Evolutionary conservation across 2,113 vertebrate genomes (phyloP), one percentile per base, ranked within the genome.

Genomic region (Pteruthius melanotis): DNA sequence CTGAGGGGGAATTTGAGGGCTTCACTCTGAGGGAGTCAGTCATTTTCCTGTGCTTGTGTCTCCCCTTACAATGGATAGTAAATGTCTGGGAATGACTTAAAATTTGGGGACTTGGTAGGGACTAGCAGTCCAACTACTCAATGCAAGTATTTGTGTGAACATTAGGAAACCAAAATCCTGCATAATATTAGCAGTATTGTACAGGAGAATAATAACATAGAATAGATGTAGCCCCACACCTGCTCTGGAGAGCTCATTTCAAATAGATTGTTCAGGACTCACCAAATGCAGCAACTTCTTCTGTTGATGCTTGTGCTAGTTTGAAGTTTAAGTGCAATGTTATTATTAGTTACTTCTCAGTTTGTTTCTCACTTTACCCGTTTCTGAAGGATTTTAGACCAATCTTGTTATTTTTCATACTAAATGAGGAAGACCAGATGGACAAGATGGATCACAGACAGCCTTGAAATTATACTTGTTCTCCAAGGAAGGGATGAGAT

Each of bases 401-500:
- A 52, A 44, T 71, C 52, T 61, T 91, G 56, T 47, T 89, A 56
- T 78, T 87, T 91, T 82, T 40, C 33, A 40, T 64, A 65, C 52
- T 82, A 89, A 94, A 59, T 21, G 24, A 91, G 82, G 64, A 86
- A 78, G 90, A 79, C 10, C 66, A 93, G 87, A 75, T 90, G 79
- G 68, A 83, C 45, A 81, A 90, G 45, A 71, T 42, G 40, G 74
- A 83, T 79, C 74, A 82, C 28, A 89, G 60, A 15, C n/a, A 65
- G 60, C 44, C 77, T 83, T 82, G 47, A 87, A 94, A 89, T 83
- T 33, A 33, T 47, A 33, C 28, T 74, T 66, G 11, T 65, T 93
- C 74, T 70, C 71, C 45, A 66, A 83, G 64, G 54, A 85, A 96
- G 23, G 39, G 19, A 80, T 76, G 33, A 65, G 92, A 80, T 70